Base-by-base conservation (phyloP, 2,888 invertebrate species). In the Drosophila phalerata region DNA sequence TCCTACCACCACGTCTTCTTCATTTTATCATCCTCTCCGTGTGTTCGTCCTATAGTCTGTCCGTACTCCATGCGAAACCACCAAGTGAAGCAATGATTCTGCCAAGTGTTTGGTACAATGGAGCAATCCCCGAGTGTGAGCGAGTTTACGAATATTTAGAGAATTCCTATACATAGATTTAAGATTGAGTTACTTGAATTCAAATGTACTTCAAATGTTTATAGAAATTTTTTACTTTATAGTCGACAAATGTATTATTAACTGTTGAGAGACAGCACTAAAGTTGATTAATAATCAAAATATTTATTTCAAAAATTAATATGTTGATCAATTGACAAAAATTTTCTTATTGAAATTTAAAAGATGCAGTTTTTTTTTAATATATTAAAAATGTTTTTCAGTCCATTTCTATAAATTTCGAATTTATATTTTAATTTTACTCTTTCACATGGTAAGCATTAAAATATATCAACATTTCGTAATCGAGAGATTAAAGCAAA, bases 81-180 rank as follows among this genome's bases (percentile, higher is more conserved):
- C 47, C 57, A 37, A 47, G 47, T 37, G 47, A 11, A 25, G 32
- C 22, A 43, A 56, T 34, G 43, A 42, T 32, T 42, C 19, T 55
- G 55, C 55, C 53, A 53, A 53, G 40, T 40, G 55, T 42, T 53
- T 30, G 42, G 5, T 42, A 55, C 55, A 56, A 43, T 56, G 55
- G 43, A n/a, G 4, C n/a, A 43, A 43, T 53, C 30, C 1, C 2
- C 5, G n/a, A 34, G 19, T 34, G 3, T 19, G 8, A 4, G 40
- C 15, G 30, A 40, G 11, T 30, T 30, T 0, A 9, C 0, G 30
- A 25, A 3, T n/a, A 30, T 11, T 42, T 42, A 6, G 10, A 8
- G 1, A 22, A 3, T 22, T 43, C n/a, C 1, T 15, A 11, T 22
- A 22, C 22, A 22, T 5, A 43, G 5, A 2, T 15, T 3, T 8